These are phyloP conservation scores for Etheostoma nigrum DNA, from an alignment of 2,797 vertebrate species.

Conservation along the genomic window DNA sequence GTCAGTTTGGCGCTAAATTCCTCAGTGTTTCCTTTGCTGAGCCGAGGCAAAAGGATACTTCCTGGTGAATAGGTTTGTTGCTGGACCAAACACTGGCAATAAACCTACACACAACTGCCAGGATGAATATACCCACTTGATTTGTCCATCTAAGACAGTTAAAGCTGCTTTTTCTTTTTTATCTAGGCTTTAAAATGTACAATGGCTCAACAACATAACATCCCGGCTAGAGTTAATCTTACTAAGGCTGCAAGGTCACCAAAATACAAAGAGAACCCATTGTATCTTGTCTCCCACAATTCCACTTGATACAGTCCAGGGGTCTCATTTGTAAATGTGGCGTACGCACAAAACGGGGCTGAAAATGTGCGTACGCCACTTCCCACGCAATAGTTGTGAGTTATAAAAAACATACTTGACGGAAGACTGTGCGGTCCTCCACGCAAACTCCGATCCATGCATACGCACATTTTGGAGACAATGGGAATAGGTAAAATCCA, in stretches of 20 bases:
- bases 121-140: slow-evolving; percentile 24
- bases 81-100: slow-evolving; percentile 25
- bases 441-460: too few species aligned
- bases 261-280: neutral
- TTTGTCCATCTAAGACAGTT: slow-evolving; percentile 21
- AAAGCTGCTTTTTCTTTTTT: slow-evolving; percentile 19
- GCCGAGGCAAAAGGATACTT: neutral
- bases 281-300: neutral
- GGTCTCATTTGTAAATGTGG: too few species aligned
- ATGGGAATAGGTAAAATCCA: too few species aligned
- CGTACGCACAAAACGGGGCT: too few species aligned
- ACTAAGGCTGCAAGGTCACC: slow-evolving; percentile 14
- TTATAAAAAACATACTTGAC: too few species aligned
- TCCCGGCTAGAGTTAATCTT: slow-evolving; percentile 30
- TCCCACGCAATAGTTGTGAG: too few species aligned
- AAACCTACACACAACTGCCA: slow-evolving; percentile 30
- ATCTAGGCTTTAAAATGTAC: slow-evolving; percentile 38
- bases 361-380: too few species aligned
- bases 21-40: slow-evolving; percentile 11
- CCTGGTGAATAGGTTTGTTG: slow-evolving; percentile 20
- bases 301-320: neutral
- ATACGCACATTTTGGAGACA: too few species aligned
- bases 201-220: slow-evolving; percentile 19
- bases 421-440: too few species aligned
- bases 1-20: neutral